Conservation (phyloP, 2,113 vertebrate species). For the Beaufortia kweichowensis region DNA sequence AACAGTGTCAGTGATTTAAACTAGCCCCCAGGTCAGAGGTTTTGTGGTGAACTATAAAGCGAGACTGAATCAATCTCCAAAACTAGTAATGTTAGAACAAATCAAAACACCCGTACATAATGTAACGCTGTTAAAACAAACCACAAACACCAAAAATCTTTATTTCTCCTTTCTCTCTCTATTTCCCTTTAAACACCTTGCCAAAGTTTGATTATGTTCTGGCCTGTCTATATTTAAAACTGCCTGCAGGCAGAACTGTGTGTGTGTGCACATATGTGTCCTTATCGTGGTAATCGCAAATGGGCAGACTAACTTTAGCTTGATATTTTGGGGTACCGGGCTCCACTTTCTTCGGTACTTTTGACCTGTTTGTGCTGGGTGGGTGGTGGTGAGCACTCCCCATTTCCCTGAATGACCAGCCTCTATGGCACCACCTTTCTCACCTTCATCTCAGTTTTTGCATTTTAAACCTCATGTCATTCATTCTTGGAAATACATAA, state of each 20-base stretch:
- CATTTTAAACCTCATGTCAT: conserved; percentile 11
- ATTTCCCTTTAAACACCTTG: conserved; percentile 16
- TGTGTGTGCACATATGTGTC: conserved; percentile 31
- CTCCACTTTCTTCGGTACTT: conserved; percentile 64
- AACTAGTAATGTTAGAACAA: conserved; percentile 9
- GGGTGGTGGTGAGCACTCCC: conserved; percentile 66
- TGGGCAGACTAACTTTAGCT: conserved; percentile 70
- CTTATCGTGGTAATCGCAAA: conserved; percentile 67
- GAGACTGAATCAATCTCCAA: conserved; percentile 10
- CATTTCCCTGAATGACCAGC: conserved; percentile 68
- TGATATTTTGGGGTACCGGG: conserved; percentile 49
- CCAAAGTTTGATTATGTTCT: conserved; percentile 44
- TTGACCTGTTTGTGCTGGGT: conserved; percentile 77
- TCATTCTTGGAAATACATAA: too few relatives aligned
- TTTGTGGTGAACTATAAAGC: conserved; percentile 20
- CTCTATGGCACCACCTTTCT: conserved; percentile 70
- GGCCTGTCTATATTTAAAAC: conserved; percentile 44
- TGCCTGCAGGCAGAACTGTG: conserved; percentile 41
- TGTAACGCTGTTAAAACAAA: conserved; percentile 13
- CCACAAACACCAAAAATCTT: conserved; percentile 6
- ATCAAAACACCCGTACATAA: conserved; percentile 8
- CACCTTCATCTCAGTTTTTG: conserved; percentile 52
- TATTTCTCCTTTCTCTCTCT: not conserved
- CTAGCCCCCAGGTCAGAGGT: conserved; percentile 18
- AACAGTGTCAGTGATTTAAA: conserved; percentile 21